Base-by-base conservation (phyloP, 1,140 invertebrate genomes). In the Dendrolimus kikuchii region DNA sequence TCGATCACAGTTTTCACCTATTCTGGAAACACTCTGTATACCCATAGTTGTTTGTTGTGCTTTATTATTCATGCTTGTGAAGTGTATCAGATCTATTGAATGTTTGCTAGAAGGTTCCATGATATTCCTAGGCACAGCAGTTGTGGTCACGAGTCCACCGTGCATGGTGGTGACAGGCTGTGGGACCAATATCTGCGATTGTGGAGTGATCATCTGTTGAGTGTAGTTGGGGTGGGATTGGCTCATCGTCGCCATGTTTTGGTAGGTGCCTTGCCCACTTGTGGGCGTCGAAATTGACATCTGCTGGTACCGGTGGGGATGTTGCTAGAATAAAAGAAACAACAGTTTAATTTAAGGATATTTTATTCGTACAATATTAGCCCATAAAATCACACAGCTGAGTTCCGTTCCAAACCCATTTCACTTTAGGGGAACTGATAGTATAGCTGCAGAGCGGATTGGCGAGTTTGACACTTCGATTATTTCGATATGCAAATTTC, bases 241-340 rank as follows among this genome's bases (percentile, higher is more conserved):
- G 51, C 66, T 73, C 80, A 81, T 79, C 5, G 67, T 71, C 6
- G 65, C 65, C 63, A 75, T 57, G 62, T 78, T 80, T 38, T 81
- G 79, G 57, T 82, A 85, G 61, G 74, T 78, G 44, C 66, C 62
- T 44, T 78, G 72, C n/a, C 59, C 72, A 0, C 76, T 71, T 4
- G 81, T 67, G 4, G 87, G 83, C 4, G 87, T 83, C 5, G 81
- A 87, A 47, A 81, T 54, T 6, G 84, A 74, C 81, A 88, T 83
- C 37, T 64, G 83, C 58, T 81, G 86, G 60, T 82, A 83, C 56
- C 80, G 70, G 40, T 81, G 74, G 0, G 74, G 51, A 49, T 80
- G 74, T 62, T 81, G 64, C 5, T 65, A 64, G 7, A 58, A 48
- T 53, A 7, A 49, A 51, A 9, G 38, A 7, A 38, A 7, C 38